phyloP scores from a whole-genome alignment of 2,797 vertebrate species.

The Microtus agrestis region DNA sequence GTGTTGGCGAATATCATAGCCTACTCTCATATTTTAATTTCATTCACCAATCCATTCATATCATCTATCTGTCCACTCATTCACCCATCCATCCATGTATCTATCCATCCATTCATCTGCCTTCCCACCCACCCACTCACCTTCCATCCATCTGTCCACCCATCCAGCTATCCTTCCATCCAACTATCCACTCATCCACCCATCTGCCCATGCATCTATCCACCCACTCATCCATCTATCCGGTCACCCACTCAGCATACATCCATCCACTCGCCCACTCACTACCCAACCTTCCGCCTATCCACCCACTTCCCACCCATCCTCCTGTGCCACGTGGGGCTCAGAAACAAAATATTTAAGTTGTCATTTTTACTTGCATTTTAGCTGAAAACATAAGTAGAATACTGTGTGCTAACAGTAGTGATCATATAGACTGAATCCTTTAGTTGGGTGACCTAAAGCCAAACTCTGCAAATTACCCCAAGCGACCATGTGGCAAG shows the following conservation, averaged over 20 bases:
- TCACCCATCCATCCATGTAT: background rate
- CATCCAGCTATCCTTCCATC: background rate
- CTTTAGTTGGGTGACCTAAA: fast-evolving
- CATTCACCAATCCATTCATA: background rate
- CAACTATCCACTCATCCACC: background rate
- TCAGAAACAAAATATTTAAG: background rate
- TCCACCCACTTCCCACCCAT: background rate
- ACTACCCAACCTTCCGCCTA: background rate
- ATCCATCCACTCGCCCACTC: background rate
- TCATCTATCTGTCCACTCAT: background rate
- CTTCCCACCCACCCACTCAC: background rate
- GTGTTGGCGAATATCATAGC: background rate
- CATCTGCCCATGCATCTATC: background rate
- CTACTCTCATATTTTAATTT: background rate
- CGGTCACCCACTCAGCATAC: background rate
- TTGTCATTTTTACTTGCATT: background rate
- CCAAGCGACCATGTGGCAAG: too few species aligned
- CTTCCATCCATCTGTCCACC: background rate
- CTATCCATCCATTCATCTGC: background rate
- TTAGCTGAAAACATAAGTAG: background rate
- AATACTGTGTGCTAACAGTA: fast-evolving
- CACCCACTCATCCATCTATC: background rate
- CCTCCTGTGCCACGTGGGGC: background rate
- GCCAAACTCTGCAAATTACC: background rate
- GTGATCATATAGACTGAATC: background rate